Evolutionary conservation across 1,140 invertebrate genomes (phyloP).

Genomic region (Heliothis virescens): DNA sequence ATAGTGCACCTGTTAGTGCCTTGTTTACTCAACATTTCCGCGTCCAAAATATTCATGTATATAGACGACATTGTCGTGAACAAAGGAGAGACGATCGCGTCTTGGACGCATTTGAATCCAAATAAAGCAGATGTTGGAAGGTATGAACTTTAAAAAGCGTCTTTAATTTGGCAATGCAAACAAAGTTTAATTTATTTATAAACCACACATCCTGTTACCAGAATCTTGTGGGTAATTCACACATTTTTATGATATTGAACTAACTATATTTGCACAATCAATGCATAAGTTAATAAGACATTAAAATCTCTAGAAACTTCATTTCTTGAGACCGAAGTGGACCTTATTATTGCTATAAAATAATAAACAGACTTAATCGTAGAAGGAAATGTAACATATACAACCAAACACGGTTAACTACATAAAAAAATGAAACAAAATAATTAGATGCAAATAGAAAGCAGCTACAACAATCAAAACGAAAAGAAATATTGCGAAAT

Average conservation of each 20-base stretch:
- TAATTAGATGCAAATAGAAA: not conserved
- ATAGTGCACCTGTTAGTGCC: conserved; percentile 35
- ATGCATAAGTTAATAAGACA: no score
- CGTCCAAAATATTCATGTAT: conserved; percentile 13
- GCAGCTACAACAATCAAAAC: not conserved
- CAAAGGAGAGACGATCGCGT: no score
- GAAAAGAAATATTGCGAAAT: conserved; percentile 6
- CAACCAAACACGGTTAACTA: not conserved
- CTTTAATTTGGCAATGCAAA: no score
- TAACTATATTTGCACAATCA: not conserved
- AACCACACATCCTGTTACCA: not conserved
- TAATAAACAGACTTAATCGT: not conserved
- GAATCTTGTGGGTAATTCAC: not conserved
- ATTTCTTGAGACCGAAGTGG: no score
- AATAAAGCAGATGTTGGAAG: not conserved
- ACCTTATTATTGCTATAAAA: no score
- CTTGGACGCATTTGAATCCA: no score
- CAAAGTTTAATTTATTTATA: not conserved
- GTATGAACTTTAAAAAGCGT: not conserved
- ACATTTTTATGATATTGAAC: not conserved
- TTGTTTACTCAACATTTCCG: conserved; percentile 45
- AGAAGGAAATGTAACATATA: not conserved
- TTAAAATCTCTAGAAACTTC: no score
- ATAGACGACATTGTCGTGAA: not conserved
- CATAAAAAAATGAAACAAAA: not conserved